Conservation (phyloP, 2,888 invertebrate species). For the Strigamia transsilvanica region DNA sequence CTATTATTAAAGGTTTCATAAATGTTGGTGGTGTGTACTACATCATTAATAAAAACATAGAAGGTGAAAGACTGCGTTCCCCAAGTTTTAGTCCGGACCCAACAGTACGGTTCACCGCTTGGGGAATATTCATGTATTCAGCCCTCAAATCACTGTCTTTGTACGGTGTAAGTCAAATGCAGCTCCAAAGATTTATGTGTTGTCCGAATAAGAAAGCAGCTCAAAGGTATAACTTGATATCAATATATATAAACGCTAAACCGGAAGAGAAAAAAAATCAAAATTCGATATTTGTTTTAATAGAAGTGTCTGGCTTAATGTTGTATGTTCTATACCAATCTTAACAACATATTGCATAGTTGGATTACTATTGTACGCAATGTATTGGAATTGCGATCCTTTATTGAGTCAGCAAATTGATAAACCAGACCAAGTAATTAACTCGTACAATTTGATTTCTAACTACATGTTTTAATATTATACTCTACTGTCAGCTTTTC, state of each 20-base stretch:
- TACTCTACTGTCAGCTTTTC: constrained; percentile 71
- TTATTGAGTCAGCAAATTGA: constrained; percentile 29
- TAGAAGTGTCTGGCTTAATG: constrained; percentile 21
- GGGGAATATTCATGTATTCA: constrained; percentile 36
- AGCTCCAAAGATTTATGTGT: constrained; percentile 36
- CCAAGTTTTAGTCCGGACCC: constrained; percentile 41
- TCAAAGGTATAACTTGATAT: background rate
- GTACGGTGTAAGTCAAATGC: background rate
- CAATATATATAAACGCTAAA: background rate
- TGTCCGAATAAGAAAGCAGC: constrained; percentile 32
- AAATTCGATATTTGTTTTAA: background rate
- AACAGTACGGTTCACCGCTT: constrained; percentile 34
- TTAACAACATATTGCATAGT: background rate
- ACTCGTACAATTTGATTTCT: too few species aligned
- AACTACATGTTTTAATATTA: background rate
- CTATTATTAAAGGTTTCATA: constrained; percentile 18
- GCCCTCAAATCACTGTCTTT: background rate
- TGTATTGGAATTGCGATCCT: constrained; percentile 38
- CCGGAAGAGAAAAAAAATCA: too few species aligned
- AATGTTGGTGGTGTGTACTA: constrained; percentile 43
- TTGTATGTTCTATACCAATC: background rate
- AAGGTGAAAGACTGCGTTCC: constrained; percentile 5
- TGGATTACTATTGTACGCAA: constrained; percentile 40
- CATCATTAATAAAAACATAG: constrained; percentile 6
- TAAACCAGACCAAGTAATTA: constrained; percentile 50